A percentile compares a stretch with the other conserved stretches of the same genome.
Conservation (phyloP, 2,888 invertebrate species). For the Lissocephala sabroskyi region DNA sequence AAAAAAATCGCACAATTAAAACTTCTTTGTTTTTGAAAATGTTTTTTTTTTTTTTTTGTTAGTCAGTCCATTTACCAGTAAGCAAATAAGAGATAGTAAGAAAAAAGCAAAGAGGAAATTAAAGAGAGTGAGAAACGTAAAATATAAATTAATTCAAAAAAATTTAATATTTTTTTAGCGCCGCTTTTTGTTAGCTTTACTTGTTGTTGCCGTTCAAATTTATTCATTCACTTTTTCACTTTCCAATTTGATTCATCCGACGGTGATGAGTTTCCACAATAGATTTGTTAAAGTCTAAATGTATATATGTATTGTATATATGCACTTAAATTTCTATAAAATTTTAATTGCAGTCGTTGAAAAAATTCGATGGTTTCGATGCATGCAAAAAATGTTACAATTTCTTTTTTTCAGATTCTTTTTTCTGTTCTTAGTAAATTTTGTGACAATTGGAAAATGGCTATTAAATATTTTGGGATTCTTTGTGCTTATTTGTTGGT, state of each 20-base stretch:
- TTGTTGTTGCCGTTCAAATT: constrained; percentile 61
- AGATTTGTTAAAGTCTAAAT: constrained; percentile 17
- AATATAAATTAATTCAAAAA: constrained; percentile 6
- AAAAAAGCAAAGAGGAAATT: constrained; percentile 11
- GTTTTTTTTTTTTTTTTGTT: constrained; percentile 11
- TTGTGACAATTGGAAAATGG: too few species aligned
- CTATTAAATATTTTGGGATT: too few species aligned
- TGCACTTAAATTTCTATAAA: background rate
- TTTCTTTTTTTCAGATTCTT: too few species aligned
- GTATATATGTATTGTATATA: constrained; percentile 12
- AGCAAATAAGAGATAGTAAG: constrained; percentile 14
- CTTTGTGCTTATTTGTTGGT: too few species aligned
- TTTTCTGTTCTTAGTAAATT: too few species aligned
- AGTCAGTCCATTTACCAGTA: constrained; percentile 49
- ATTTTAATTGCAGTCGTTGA: background rate
- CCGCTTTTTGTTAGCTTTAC: constrained; percentile 54
- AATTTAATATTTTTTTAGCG: constrained; percentile 16
- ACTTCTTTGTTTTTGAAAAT: background rate
- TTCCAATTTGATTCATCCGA: constrained; percentile 7
- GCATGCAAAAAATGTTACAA: background rate
- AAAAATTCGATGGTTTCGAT: background rate
- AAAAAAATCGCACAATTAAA: background rate
- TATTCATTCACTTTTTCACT: constrained; percentile 24
- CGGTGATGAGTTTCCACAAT: constrained; percentile 18
- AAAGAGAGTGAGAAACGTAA: constrained; percentile 1